These are phyloP conservation scores for Ophion ellenae DNA, from an alignment of 2,888 invertebrate species.

Conservation along the genomic window DNA sequence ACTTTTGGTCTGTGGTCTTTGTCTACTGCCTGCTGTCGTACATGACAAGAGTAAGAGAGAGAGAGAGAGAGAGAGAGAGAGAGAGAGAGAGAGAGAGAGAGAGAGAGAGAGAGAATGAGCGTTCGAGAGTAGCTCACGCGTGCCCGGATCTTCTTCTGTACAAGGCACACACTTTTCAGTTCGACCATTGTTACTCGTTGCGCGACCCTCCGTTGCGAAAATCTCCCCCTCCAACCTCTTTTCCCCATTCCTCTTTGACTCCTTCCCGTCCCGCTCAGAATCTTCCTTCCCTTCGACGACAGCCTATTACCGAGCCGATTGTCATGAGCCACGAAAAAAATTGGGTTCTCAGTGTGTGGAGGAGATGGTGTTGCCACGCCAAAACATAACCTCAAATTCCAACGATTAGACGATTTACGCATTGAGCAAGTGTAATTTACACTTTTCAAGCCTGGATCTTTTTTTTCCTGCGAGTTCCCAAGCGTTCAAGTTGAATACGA, in stretches of 20 bases:
- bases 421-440: neutral
- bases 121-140: constrained; percentile 62
- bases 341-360: constrained; percentile 7
- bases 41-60: constrained; percentile 41
- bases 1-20: constrained; percentile 40
- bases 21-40: constrained; percentile 34
- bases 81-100: constrained; percentile 45
- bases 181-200: constrained; percentile 66
- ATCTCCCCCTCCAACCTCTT: constrained; percentile 20
- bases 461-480: neutral
- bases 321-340: constrained; percentile 37
- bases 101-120: neutral
- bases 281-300: constrained; percentile 8
- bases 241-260: neutral
- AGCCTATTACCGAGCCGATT: constrained; percentile 23
- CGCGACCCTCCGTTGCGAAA: constrained; percentile 62
- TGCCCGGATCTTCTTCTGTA: constrained; percentile 57
- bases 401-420: constrained; percentile 4
- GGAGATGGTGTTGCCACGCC: constrained; percentile 3
- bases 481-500: neutral
- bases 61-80: constrained; percentile 27
- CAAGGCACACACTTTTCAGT: constrained; percentile 50
- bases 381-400: constrained; percentile 26
- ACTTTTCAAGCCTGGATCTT: neutral
- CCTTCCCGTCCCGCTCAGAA: constrained; percentile 20